These are phyloP conservation scores for Microcebus ravelobensis DNA, from an alignment of 2,113 vertebrate species.

Conservation along the genomic window DNA sequence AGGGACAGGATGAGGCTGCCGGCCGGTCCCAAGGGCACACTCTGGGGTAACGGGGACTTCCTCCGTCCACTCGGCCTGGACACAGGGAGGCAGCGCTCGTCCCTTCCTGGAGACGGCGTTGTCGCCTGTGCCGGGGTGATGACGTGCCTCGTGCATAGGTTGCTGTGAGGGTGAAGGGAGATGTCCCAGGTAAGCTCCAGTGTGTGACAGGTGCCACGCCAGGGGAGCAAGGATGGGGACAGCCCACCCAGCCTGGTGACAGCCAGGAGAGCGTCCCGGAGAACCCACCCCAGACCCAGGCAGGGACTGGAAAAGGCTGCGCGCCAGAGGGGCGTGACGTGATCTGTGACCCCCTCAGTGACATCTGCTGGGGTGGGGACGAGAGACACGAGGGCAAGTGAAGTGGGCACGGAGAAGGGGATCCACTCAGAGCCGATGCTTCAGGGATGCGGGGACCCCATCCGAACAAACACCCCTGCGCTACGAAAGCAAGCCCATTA, in stretches of 20 bases:
- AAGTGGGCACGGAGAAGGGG: fast-evolving
- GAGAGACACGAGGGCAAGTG: background rate
- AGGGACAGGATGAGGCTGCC: slow-evolving; percentile 13
- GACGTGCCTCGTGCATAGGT: fast-evolving
- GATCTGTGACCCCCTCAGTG: background rate
- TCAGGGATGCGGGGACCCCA: background rate
- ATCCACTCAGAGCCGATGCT: background rate
- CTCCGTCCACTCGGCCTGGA: background rate
- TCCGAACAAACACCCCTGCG: background rate
- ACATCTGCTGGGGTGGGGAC: fast-evolving
- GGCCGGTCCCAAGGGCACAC: slow-evolving; percentile 37
- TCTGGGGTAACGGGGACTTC: background rate
- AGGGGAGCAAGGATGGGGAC: background rate
- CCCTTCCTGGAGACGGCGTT: background rate
- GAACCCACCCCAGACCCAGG: background rate
- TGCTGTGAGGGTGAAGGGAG: background rate
- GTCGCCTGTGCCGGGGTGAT: fast-evolving
- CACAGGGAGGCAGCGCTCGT: background rate
- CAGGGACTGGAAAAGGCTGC: too few relatives aligned
- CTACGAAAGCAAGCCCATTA: background rate
- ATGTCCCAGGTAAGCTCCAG: too few relatives aligned
- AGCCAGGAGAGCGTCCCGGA: background rate
- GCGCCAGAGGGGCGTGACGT: background rate
- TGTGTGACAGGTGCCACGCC: fast-evolving
- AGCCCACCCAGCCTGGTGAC: background rate